These are phyloP conservation scores for Triplophysa dalaica DNA, from an alignment of 2,113 vertebrate genomes.

Conservation along the genomic window DNA sequence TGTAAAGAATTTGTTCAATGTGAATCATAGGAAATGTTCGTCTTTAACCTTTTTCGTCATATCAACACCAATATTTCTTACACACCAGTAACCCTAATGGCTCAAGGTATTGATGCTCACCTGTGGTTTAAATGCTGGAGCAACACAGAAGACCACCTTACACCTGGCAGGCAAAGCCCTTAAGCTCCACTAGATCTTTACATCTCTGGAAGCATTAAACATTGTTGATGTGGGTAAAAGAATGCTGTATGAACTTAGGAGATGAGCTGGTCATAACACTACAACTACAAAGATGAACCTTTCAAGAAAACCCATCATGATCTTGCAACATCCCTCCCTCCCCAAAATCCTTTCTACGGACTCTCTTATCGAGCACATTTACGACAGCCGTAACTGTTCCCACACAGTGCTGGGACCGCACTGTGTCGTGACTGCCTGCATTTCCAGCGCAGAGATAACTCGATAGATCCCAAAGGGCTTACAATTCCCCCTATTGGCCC, in stretches of 20 bases:
- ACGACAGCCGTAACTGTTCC: slow-evolving; percentile 57
- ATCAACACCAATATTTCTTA: slow-evolving; percentile 21
- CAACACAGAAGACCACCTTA: not conserved
- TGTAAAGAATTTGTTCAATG: too few species aligned
- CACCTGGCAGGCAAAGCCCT: slow-evolving; percentile 9
- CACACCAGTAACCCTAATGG: not conserved
- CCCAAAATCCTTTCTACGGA: slow-evolving; percentile 53
- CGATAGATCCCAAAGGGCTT: slow-evolving; percentile 56
- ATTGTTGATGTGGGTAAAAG: slow-evolving; percentile 59
- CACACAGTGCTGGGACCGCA: slow-evolving; percentile 60
- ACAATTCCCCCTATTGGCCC: slow-evolving; percentile 41
- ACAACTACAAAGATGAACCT: slow-evolving; percentile 53
- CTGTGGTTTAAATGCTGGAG: not conserved
- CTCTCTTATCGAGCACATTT: slow-evolving; percentile 47
- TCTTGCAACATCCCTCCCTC: slow-evolving; percentile 1
- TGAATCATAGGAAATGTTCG: not conserved
- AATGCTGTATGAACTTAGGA: slow-evolving; percentile 60
- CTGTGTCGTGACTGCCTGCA: slow-evolving; percentile 68
- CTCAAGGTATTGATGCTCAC: not conserved
- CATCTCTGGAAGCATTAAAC: slow-evolving; percentile 57
- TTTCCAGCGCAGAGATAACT: slow-evolving; percentile 63
- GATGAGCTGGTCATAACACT: slow-evolving; percentile 68
- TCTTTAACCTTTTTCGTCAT: not conserved
- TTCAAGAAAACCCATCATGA: not conserved
- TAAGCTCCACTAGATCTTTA: slow-evolving; percentile 24